Percentiles rank a stretch among this genome's conserved stretches.
These are phyloP conservation scores for Iphiclides podalirius DNA, from an alignment of 2,888 invertebrate genomes.

Conservation along the genomic window DNA sequence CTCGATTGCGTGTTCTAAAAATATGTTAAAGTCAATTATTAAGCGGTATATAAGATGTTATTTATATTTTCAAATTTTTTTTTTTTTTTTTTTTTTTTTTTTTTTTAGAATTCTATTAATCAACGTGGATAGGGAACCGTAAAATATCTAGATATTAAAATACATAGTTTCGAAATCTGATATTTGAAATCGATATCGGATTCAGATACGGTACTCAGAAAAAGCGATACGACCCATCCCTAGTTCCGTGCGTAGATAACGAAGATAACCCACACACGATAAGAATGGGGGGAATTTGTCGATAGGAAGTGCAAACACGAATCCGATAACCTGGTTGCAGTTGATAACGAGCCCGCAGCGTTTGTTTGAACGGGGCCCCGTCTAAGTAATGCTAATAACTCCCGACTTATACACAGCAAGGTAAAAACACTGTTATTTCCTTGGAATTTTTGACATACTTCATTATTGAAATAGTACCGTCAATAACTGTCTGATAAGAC, in stretches of 20 bases:
- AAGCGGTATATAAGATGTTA: too few relatives aligned
- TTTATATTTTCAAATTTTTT: too few relatives aligned
- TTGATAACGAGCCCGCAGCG: constrained; percentile 51
- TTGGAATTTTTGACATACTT: background rate
- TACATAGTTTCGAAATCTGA: too few relatives aligned
- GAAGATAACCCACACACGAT: constrained; percentile 52
- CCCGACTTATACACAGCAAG: constrained; percentile 6
- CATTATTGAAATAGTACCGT: background rate
- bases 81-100: too few relatives aligned
- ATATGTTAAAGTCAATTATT: too few relatives aligned
- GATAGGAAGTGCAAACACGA: constrained; percentile 69
- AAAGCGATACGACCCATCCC: too few relatives aligned
- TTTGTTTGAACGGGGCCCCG: constrained; percentile 38
- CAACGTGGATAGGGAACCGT: too few relatives aligned
- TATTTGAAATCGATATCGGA: too few relatives aligned
- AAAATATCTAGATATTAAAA: too few relatives aligned
- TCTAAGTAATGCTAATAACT: constrained; percentile 35
- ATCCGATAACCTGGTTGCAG: constrained; percentile 73
- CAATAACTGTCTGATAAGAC: background rate
- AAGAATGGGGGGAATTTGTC: constrained; percentile 54
- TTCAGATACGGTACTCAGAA: too few relatives aligned
- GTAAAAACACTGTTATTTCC: constrained; percentile 2
- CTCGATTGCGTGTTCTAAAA: too few relatives aligned
- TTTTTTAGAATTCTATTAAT: too few relatives aligned
- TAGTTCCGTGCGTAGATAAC: constrained; percentile 43